Evolutionary conservation across 2,888 invertebrate genomes (phyloP), one percentile per base, ranked within the genome.

Genomic region (Anaspis maculata): DNA sequence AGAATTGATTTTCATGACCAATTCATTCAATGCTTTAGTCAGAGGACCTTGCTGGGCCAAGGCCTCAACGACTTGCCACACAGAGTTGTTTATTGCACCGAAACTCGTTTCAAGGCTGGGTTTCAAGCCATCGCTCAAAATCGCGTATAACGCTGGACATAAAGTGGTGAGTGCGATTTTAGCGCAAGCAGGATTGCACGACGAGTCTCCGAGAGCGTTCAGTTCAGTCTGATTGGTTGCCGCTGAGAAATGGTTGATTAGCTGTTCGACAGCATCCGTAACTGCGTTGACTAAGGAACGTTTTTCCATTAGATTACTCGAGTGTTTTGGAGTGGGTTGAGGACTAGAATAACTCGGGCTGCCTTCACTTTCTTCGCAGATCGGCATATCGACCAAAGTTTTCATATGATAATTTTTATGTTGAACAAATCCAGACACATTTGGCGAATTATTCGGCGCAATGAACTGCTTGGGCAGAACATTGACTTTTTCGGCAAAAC

Each of bases 51-150:
- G 83, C 61, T 89, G 84, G 9, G 88, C 83, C 5, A 88, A 85
- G 19, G 86, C 83, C 66, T 90, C 89, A 3, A 89, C 83, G 46
- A 91, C 83, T 67, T 85, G 83, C 90, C 90, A 91, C 30, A 88
- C 86, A 4, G 86, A 85, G 59, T 90, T 87, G 48, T 80, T 77
- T 30, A 89, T 83, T 11, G 83, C 80, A 24, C 90, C 90, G 57
- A 90, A 90, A 22, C 88, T 79, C 3, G 88, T 87, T 57, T 85
- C 81, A 31, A 89, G 71, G 46, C 74, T 78, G 19, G 85, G 81
- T 57, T 83, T 83, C 12, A 92, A 71, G 2, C 90, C 91, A 59
- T 92, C 89, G 49, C 83, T 79, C 52, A 92, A 75, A 35, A 91
- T 74, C 3, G 83, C 81, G 51, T 88, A 85, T 19, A 94, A 67